Conservation (phyloP, 2,797 vertebrate genomes). For the Lophotriccus pileatus region DNA sequence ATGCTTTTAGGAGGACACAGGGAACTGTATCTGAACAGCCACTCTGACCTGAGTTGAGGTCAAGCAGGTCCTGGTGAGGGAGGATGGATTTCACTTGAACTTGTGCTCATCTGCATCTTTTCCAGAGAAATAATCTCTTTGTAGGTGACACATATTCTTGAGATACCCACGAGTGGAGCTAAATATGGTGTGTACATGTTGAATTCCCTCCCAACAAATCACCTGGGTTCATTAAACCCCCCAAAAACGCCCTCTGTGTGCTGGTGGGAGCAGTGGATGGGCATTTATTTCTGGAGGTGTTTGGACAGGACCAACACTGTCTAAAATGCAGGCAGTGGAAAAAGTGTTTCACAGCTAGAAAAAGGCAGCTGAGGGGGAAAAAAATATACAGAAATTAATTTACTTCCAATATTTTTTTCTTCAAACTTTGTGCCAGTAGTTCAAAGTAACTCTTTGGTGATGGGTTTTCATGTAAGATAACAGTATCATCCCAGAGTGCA, state of each 20-base stretch:
- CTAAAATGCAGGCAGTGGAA: background rate
- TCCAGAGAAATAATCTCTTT: background rate
- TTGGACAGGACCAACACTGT: background rate
- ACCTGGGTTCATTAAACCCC: background rate
- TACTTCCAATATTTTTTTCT: background rate
- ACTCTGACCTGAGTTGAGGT: background rate
- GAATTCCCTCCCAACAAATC: background rate
- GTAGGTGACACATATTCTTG: background rate
- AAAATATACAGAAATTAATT: background rate
- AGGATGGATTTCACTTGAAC: background rate
- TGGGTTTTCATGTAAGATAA: fast-evolving
- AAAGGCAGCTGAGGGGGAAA: background rate
- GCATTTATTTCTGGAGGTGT: background rate
- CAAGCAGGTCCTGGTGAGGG: background rate
- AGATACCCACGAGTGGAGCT: background rate
- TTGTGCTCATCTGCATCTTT: background rate
- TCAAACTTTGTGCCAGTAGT: background rate
- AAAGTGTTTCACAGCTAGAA: background rate
- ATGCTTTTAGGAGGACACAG: background rate
- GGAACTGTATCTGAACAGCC: background rate
- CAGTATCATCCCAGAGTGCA: background rate
- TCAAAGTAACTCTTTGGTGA: background rate
- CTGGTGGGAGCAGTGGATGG: background rate
- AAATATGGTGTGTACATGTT: background rate
- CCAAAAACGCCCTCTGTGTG: background rate